Evolutionary conservation across 1,140 invertebrate genomes (phyloP).

Genomic region (Himalopsyche phryganea): DNA sequence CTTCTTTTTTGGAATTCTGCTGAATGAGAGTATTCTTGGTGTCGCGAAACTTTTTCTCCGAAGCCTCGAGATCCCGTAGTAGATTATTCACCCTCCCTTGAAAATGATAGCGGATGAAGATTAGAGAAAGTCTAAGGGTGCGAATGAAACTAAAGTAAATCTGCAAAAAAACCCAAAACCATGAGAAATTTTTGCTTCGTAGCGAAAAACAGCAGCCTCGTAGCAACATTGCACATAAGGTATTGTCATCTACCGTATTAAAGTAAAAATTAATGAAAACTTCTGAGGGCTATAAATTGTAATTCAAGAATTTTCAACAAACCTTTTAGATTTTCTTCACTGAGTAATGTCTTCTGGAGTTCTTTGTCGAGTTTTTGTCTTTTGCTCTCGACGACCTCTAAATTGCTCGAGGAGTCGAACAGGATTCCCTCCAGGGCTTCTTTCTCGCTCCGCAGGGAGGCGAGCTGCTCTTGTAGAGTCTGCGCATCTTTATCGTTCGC

Average conservation of each 20-base stretch:
- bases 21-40: slow-evolving; percentile 67
- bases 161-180: too few relatives aligned
- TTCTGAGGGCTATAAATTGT: too few relatives aligned
- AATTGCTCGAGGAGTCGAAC: slow-evolving; percentile 74
- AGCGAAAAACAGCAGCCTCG: too few relatives aligned
- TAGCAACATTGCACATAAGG: too few relatives aligned
- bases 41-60: slow-evolving; percentile 70
- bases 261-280: too few relatives aligned
- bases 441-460: slow-evolving; percentile 72
- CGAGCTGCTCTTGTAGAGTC: slow-evolving; percentile 68
- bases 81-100: slow-evolving; percentile 60
- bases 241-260: too few relatives aligned
- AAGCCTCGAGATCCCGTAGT: slow-evolving; percentile 70
- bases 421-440: slow-evolving; percentile 76
- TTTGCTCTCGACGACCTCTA: slow-evolving; percentile 69
- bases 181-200: too few relatives aligned
- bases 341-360: slow-evolving; percentile 69
- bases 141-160: too few relatives aligned
- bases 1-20: slow-evolving; percentile 69
- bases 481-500: slow-evolving; percentile 76
- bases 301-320: too few relatives aligned
- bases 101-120: too few relatives aligned
- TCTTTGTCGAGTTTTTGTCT: slow-evolving; percentile 71
- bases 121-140: too few relatives aligned
- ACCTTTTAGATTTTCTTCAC: slow-evolving; percentile 72